Evolutionary conservation across 1,140 invertebrate species (phyloP), one percentile per base, ranked within the genome.

Genomic region (Maniola jurtina): DNA sequence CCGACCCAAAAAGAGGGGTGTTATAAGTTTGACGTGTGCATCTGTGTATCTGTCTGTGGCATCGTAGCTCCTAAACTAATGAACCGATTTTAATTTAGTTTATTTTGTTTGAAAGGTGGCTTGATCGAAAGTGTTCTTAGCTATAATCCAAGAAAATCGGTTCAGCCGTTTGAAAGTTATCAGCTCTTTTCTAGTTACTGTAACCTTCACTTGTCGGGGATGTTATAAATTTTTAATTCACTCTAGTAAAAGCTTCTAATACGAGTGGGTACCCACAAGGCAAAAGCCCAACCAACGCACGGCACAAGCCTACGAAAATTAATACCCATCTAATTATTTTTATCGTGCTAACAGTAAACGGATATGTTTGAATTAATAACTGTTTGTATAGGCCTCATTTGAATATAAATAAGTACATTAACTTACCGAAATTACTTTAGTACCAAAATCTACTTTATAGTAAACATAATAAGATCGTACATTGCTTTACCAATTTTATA

Each of bases 351-450:
- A 40, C 47, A 66, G 57, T 52, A 66, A 50, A 54, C 57, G 64
- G 64, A 61, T 66, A 63, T 60, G 48, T 60, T 63, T 63, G 50
- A 68, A 50, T 68, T 64, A 68, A 68, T 68, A 64, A n/a, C n/a
- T n/a, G 66, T 68, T 64, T 68, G 66, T 64, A 64, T 68, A 68
- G 57, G 61, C 57, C 63, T 60, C 61, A 60, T 68, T 68, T 68
- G 40, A 68, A 64, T 68, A 68, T 68, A 68, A 68, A 68, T 68
- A 68, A 61, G 42, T 36, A 58, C 66, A 68, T 63, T 63, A 68
- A 16, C 47, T 55, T 55, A 33, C 4, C 52, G 11, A 55, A 47
- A 55, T 34, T 34, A 55, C 4, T 55, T 34, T 13, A n/a, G 6
- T 34, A 34, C 25, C 5, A 34, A 55, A 11, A 55, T 55, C 2